phyloP scores from a whole-genome alignment of 2,113 vertebrate genomes.

The Mesocricetus auratus region DNA sequence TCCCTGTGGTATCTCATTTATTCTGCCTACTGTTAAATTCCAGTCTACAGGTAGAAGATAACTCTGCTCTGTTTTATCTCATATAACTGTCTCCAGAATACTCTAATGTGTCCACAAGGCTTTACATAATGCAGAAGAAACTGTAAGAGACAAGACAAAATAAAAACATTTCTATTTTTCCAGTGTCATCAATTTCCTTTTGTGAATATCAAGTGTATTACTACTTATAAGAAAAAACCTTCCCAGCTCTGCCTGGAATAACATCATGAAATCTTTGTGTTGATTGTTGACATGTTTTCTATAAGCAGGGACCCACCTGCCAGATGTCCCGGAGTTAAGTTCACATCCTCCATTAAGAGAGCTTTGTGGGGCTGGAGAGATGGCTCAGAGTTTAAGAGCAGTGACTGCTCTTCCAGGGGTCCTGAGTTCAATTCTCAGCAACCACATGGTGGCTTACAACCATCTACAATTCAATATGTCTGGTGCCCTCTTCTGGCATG shows the following conservation, averaged over 20 bases:
- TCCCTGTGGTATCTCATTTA: background rate
- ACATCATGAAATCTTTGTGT: background rate
- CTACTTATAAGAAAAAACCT: background rate
- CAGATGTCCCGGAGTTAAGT: background rate
- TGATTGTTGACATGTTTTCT: background rate
- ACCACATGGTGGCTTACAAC: no score
- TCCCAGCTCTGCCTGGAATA: background rate
- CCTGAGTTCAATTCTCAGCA: no score
- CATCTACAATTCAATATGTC: no score
- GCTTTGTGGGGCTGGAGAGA: no score
- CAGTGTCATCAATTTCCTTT: background rate
- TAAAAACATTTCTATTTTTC: background rate
- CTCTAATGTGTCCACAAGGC: background rate
- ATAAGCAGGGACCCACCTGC: background rate
- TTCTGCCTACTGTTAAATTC: background rate
- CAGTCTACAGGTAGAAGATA: background rate
- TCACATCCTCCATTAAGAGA: background rate
- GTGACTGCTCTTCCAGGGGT: no score
- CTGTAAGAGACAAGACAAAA: background rate
- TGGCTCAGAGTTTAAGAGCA: no score
- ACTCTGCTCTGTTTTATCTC: background rate
- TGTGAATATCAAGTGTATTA: background rate
- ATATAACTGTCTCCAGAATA: background rate
- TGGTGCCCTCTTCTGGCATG: no score
- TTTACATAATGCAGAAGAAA: background rate